phyloP scores from a whole-genome alignment of 2,797 vertebrate species.

The Lacerta bilineata region DNA sequence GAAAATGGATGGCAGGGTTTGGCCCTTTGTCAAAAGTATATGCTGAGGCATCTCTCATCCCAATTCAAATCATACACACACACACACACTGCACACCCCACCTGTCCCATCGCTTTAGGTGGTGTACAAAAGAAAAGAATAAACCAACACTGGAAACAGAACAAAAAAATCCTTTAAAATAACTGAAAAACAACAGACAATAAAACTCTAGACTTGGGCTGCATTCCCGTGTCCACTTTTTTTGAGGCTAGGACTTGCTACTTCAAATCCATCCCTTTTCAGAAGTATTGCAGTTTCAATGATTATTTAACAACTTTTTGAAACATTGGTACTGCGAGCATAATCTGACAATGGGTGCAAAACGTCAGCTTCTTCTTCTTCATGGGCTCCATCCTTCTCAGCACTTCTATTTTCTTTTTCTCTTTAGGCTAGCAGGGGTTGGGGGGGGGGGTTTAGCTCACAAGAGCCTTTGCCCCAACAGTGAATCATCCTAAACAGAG shows the following conservation, averaged over 20 bases:
- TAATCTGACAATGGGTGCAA: constrained; percentile 44
- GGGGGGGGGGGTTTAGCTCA: constrained; percentile 8
- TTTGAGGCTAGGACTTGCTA: not conserved
- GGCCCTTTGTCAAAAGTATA: constrained; percentile 65
- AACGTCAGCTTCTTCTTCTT: not conserved
- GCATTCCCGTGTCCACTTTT: not conserved
- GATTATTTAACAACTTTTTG: constrained; percentile 58
- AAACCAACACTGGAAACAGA: not conserved
- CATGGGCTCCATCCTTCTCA: not conserved
- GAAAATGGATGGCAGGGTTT: constrained; percentile 74
- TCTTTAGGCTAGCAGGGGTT: too few species aligned
- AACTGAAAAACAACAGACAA: not conserved
- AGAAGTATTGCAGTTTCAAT: constrained; percentile 48
- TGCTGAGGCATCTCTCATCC: constrained; percentile 56
- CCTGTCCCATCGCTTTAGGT: not conserved
- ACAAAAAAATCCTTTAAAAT: not conserved
- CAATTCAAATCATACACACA: constrained; percentile 51
- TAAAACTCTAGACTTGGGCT: not conserved
- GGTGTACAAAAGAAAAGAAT: not conserved
- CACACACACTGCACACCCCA: not conserved
- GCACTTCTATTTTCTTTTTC: not conserved
- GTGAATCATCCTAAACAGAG: constrained; percentile 54
- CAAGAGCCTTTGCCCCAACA: constrained; percentile 8
- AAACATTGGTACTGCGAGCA: constrained; percentile 59
- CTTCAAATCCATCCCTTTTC: constrained; percentile 40